Evolutionary conservation across 2,113 vertebrate genomes (phyloP), one percentile per base, ranked within the genome.

Genomic region (Strix aluco): DNA sequence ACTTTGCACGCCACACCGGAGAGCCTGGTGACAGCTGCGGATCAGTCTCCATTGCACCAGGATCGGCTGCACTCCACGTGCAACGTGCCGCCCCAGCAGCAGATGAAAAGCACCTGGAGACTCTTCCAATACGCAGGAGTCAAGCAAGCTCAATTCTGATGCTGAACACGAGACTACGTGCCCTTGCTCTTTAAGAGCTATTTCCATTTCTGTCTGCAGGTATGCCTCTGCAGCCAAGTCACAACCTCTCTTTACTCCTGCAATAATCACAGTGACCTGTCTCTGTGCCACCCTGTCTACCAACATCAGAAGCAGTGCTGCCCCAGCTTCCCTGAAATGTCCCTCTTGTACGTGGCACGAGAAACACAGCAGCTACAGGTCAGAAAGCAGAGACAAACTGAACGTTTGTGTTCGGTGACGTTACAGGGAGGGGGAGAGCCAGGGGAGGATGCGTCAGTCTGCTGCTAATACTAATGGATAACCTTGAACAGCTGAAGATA

Each of bases 51-150:
- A 70, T 34, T 74, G 29, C 69, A 54, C 14, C 3, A 2, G 36
- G 9, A 29, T 47, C 1, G 2, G 83, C 75, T 86, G 72, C 25
- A 40, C 40, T 69, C 75, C 73, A 26, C 46, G 20, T 12, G 83
- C 40, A 46, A 40, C 1, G 0, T 61, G 86, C 83, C 74, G 58
- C 34, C 83, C 54, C 11, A 1, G 19, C 17, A 57, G 59, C 72
- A 78, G 59, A 83, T 44, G 42, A 91, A 85, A 94, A 84, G 57
- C 73, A 92, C 32, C 78, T 65, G 69, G 36, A 91, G 73, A 44
- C 20, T 55, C 69, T 66, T 51, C n/a, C 15, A 47, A 36, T 52
- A 19, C 13, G 42, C 42, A 54, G 8, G 67, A 91, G n/a, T 71
- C 42, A 49, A 70, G 29, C 61, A 85, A 90, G 87, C 62, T 81